phyloP scores from a whole-genome alignment of 2,797 vertebrate genomes.

The Meriones psammophilus region DNA sequence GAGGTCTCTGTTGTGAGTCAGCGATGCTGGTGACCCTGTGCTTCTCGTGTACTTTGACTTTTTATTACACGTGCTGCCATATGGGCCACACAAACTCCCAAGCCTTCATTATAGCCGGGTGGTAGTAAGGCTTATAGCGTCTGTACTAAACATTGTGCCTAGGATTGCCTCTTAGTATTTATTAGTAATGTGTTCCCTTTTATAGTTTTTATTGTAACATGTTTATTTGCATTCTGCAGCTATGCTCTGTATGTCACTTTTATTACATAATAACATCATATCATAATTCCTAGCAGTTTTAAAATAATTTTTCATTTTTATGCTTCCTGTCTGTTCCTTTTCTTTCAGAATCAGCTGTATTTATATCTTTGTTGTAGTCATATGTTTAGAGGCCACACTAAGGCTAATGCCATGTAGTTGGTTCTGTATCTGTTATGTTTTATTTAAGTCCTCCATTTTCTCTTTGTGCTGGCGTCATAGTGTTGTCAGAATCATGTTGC shows the following conservation, averaged over 20 bases:
- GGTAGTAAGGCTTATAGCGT: slow-evolving; percentile 38
- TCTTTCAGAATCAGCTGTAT: neutral
- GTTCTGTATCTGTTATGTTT: neutral
- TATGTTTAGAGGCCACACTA: neutral
- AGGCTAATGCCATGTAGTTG: slow-evolving; percentile 30
- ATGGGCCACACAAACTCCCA: neutral
- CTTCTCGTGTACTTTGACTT: slow-evolving; percentile 39
- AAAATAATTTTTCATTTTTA: slow-evolving; percentile 58
- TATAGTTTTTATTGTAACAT: slow-evolving; percentile 42
- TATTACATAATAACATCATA: neutral
- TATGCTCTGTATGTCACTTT: slow-evolving; percentile 22
- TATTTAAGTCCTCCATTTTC: neutral
- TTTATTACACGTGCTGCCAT: neutral
- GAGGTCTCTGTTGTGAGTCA: neutral
- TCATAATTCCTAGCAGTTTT: slow-evolving; percentile 51
- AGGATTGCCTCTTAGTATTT: slow-evolving; percentile 39
- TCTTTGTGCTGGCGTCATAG: slow-evolving; percentile 42
- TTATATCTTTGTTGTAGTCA: neutral
- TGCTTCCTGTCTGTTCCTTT: slow-evolving; percentile 26
- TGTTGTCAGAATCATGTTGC: neutral
- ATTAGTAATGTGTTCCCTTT: slow-evolving; percentile 41
- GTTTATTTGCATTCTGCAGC: slow-evolving; percentile 52
- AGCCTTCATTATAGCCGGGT: slow-evolving; percentile 11
- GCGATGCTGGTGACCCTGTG: neutral
- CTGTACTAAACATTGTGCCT: slow-evolving; percentile 28